Evolutionary conservation across 2,797 vertebrate species (phyloP).

Genomic region (Tenualosa ilisha): DNA sequence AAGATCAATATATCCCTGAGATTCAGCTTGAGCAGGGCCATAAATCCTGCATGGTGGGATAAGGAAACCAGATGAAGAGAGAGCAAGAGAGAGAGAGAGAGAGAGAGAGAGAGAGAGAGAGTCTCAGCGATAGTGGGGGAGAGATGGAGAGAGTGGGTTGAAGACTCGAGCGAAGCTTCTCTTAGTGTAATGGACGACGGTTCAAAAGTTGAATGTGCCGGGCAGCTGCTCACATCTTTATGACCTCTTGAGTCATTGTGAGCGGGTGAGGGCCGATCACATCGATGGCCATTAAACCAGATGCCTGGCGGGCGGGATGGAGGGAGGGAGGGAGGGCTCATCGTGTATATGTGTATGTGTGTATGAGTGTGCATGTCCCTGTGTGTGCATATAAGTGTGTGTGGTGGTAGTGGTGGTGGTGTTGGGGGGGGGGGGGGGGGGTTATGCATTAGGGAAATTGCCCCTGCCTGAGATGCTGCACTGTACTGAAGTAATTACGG

Average conservation of each 20-base stretch:
- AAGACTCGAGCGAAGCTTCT: slow-evolving; percentile 39
- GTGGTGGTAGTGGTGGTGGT: not conserved
- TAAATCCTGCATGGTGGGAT: slow-evolving; percentile 46
- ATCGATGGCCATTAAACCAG: slow-evolving; percentile 58
- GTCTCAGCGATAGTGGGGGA: not conserved
- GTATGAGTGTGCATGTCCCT: not conserved
- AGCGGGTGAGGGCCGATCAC: slow-evolving; percentile 52
- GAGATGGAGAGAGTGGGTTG: slow-evolving; percentile 22
- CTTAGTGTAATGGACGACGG: slow-evolving; percentile 57
- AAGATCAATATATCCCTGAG: slow-evolving; percentile 56
- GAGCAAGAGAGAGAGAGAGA: slow-evolving; percentile 26
- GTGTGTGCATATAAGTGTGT: not conserved
- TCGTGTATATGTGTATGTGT: not conserved
- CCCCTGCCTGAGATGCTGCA: slow-evolving; percentile 48
- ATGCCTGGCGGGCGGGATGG: slow-evolving; percentile 34
- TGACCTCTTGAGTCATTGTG: slow-evolving; percentile 60
- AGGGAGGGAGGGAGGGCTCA: not conserved
- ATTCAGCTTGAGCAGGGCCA: slow-evolving; percentile 43
- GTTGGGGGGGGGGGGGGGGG: slow-evolving; percentile 40
- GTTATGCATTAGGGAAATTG: slow-evolving; percentile 64
- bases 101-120: not conserved
- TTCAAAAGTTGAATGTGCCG: slow-evolving; percentile 59
- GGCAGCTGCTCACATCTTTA: slow-evolving; percentile 53
- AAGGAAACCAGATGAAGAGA: slow-evolving; percentile 21
- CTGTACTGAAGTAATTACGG: slow-evolving; percentile 59